Evolutionary conservation across 2,888 invertebrate genomes (phyloP), one percentile per base, ranked within the genome.

Genomic region (Stictocephala bisonia): DNA sequence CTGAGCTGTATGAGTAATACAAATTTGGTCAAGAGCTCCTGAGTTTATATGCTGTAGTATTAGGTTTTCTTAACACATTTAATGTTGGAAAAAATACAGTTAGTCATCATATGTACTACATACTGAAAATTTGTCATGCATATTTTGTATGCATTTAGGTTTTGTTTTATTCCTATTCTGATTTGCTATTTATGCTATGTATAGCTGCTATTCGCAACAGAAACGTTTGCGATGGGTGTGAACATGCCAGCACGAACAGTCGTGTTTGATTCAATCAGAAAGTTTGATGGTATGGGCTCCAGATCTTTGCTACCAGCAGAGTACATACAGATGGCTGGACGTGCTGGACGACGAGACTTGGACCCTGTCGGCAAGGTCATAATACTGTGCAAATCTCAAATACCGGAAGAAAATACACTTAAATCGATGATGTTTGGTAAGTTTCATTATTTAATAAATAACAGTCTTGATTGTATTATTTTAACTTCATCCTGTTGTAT

Each of bases 241-340:
- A 99, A 99, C 85, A 99, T 99, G 99, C 99, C 99, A 0, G 97
- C 99, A 0, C 88, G 97, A 15, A 98, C 98, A 0, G 99, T 99
- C 0, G 92, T 99, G 13, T 99, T 99, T 84, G 98, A 99, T 84
- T 91, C 93, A 4, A 90, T 93, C 41, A 87, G 86, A 22, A 99
- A 99, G 84, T 97, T 91, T 82, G 99, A 99, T 83, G 99, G 99
- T 0, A 85, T 87, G 3, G 88, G 90, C 78, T 86, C 89, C 71
- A 88, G 99, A 9, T 88, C 89, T 48, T 86, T 99, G 0, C 88
- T 90, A 69, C 94, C 99, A 0, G 97, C 97, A 0, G 98, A 99
- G 84, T 99, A 98, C 82, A 97, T 96, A 77, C 98, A 99, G 86
- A 99, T 99, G 98, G 98, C 98, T 3, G 99, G 98, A 0, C 87